Evolutionary conservation across 2,888 invertebrate species (phyloP).

Genomic region (Mylabris sibirica): DNA sequence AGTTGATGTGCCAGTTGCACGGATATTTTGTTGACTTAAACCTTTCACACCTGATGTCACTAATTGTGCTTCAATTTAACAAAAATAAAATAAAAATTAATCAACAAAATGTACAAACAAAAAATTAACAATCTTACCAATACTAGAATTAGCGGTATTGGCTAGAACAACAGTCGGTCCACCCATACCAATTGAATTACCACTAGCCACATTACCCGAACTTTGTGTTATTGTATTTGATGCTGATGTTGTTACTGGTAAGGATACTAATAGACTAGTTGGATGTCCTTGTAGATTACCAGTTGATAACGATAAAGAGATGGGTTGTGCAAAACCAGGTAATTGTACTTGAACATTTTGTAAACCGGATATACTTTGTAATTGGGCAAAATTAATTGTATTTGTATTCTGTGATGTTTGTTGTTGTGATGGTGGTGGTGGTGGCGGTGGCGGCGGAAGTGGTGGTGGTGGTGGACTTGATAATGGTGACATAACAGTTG

Average conservation of each 20-base stretch:
- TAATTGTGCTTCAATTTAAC: slow-evolving; percentile 64
- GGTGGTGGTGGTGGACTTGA: slow-evolving; percentile 64
- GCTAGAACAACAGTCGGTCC: slow-evolving; percentile 57
- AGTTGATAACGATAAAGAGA: slow-evolving; percentile 78
- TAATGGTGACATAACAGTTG: slow-evolving; percentile 65
- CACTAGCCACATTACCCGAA: slow-evolving; percentile 38
- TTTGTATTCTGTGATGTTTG: slow-evolving; percentile 64
- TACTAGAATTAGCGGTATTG: slow-evolving; percentile 54
- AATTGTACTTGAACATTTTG: slow-evolving; percentile 84
- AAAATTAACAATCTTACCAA: slow-evolving; percentile 48
- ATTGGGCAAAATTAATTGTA: slow-evolving; percentile 76
- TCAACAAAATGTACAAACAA: background rate
- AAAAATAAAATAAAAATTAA: slow-evolving; percentile 4
- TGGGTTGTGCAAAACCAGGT: slow-evolving; percentile 85
- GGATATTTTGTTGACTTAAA: slow-evolving; percentile 53
- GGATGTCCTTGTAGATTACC: slow-evolving; percentile 63
- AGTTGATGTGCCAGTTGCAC: slow-evolving; percentile 53
- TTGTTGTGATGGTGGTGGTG: slow-evolving; percentile 54
- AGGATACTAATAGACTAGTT: slow-evolving; percentile 57
- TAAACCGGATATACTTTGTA: slow-evolving; percentile 73
- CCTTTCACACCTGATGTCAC: slow-evolving; percentile 73
- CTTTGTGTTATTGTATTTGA: slow-evolving; percentile 56
- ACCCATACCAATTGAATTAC: slow-evolving; percentile 43
- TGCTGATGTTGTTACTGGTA: slow-evolving; percentile 56
- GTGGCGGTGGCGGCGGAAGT: slow-evolving; percentile 56